Evolutionary conservation across 2,888 invertebrate species (phyloP).

Genomic region (Isoperla grammatica): DNA sequence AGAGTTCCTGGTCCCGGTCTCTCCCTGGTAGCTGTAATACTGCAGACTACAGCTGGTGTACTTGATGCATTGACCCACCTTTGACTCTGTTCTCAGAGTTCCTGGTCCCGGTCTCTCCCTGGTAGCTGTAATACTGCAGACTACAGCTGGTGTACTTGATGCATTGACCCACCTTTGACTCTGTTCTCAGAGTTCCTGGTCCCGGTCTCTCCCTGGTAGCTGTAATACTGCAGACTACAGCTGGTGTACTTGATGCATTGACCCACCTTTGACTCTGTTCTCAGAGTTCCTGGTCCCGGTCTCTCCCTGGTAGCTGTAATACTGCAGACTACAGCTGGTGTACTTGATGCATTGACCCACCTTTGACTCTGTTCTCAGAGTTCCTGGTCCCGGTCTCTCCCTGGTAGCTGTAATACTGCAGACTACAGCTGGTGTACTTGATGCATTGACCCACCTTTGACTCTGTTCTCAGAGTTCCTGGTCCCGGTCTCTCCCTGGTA

Average conservation of each 20-base stretch:
- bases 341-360: constrained; percentile 87
- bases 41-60: constrained; percentile 92
- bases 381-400: constrained; percentile 52
- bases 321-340: constrained; percentile 87
- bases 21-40: constrained; percentile 65
- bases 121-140: constrained; percentile 77
- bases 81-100: constrained; percentile 58
- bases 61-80: constrained; percentile 70
- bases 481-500: constrained; percentile 53
- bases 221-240: constrained; percentile 84
- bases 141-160: constrained; percentile 95
- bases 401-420: constrained; percentile 76
- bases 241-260: constrained; percentile 97
- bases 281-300: constrained; percentile 57
- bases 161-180: constrained; percentile 58
- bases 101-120: constrained; percentile 52
- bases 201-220: constrained; percentile 53
- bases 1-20: constrained; percentile 54
- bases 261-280: constrained; percentile 57
- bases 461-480: constrained; percentile 57
- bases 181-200: constrained; percentile 57
- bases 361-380: constrained; percentile 59
- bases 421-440: constrained; percentile 91
- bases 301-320: constrained; percentile 62
- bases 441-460: constrained; percentile 63